Evolutionary conservation across 2,113 vertebrate species (phyloP).

Genomic region (Ifrita kowaldi): DNA sequence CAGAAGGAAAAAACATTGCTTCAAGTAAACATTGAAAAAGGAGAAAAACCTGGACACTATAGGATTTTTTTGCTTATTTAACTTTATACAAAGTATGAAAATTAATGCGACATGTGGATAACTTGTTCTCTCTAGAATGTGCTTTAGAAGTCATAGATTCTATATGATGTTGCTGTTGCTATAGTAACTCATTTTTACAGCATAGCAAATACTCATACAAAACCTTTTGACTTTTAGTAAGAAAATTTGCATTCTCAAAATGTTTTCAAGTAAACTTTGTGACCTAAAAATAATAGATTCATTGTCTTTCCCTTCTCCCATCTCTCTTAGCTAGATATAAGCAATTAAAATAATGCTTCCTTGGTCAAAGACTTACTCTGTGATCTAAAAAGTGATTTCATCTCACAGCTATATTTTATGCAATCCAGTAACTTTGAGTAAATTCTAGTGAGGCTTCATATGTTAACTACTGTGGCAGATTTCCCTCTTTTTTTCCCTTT

Average conservation of each 20-base stretch:
- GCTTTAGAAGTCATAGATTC: constrained; percentile 44
- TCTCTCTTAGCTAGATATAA: neutral
- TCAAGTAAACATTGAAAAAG: neutral
- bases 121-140: constrained; percentile 28
- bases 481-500: neutral
- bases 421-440: neutral
- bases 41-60: neutral
- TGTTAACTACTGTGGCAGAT: constrained; percentile 9
- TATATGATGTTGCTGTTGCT: constrained; percentile 61
- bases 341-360: constrained; percentile 14
- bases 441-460: constrained; percentile 17
- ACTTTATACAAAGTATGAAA: constrained; percentile 44
- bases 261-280: constrained; percentile 28
- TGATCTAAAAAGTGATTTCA: constrained; percentile 1
- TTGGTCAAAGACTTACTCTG: neutral
- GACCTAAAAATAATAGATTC: constrained; percentile 41
- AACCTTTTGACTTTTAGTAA: constrained; percentile 38
- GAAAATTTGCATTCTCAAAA: constrained; percentile 37
- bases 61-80: constrained; percentile 2
- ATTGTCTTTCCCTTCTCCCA: neutral
- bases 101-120: constrained; percentile 45
- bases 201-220: constrained; percentile 26
- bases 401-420: neutral
- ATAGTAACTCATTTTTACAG: constrained; percentile 62
- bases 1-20: neutral